Conservation (phyloP, 2,888 invertebrate species). For the Sericinus montela region DNA sequence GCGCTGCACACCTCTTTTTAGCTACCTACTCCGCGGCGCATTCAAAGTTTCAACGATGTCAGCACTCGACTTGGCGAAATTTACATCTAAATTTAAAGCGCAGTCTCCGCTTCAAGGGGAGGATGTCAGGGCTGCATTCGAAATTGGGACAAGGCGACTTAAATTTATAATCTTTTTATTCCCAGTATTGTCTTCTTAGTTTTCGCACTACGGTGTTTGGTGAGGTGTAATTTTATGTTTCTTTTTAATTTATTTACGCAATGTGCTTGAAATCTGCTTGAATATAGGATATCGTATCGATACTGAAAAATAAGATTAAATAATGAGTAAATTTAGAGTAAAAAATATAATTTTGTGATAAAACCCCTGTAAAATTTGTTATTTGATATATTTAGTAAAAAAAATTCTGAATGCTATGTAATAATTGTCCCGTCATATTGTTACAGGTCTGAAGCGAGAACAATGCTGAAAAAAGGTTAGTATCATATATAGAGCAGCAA, state of each 20-base stretch:
- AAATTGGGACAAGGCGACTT: constrained; percentile 28
- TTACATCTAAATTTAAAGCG: constrained; percentile 25
- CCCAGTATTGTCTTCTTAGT: constrained; percentile 6
- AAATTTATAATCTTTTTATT: constrained; percentile 26
- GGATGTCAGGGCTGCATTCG: constrained; percentile 19
- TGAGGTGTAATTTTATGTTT: too few relatives aligned
- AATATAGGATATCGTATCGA: too few relatives aligned
- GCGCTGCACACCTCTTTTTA: constrained; percentile 32
- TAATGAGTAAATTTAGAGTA: too few relatives aligned
- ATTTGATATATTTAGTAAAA: too few relatives aligned
- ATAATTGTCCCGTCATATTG: constrained; percentile 27
- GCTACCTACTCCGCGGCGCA: constrained; percentile 9
- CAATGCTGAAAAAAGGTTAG: constrained; percentile 62
- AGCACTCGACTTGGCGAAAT: constrained; percentile 17
- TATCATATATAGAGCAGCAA: not conserved
- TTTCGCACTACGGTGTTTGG: too few relatives aligned
- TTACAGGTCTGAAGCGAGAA: constrained; percentile 63
- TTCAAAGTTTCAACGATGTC: constrained; percentile 15
- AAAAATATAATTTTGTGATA: too few relatives aligned
- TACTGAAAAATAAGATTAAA: too few relatives aligned
- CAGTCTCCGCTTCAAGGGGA: constrained; percentile 12
- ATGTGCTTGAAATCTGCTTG: too few relatives aligned
- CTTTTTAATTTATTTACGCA: too few relatives aligned
- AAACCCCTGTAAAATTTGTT: too few relatives aligned
- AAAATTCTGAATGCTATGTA: too few relatives aligned